Conservation (phyloP, 2,888 invertebrate genomes). For the Melinopterus prodromus region DNA sequence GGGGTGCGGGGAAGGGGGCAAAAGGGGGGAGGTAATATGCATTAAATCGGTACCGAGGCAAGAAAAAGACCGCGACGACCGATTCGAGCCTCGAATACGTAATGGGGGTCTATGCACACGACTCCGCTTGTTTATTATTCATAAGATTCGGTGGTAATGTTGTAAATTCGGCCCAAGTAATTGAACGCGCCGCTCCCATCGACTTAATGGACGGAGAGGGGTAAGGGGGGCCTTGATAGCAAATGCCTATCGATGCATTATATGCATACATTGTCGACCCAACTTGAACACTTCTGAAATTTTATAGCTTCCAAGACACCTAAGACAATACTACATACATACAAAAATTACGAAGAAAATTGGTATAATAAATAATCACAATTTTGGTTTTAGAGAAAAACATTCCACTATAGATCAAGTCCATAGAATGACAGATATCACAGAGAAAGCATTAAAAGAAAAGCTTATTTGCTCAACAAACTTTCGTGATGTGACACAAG, state of each 20-base stretch:
- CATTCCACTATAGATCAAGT: too few relatives aligned
- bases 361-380: too few relatives aligned
- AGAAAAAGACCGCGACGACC: slow-evolving; percentile 15
- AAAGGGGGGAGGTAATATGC: slow-evolving; percentile 24
- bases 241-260: slow-evolving; percentile 4
- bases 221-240: neutral
- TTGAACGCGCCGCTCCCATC: slow-evolving; percentile 24
- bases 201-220: slow-evolving; percentile 6
- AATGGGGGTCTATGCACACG: slow-evolving; percentile 21
- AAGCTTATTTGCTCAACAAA: too few relatives aligned
- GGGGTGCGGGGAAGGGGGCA: slow-evolving; percentile 13
- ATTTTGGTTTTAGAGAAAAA: too few relatives aligned
- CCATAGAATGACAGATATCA: too few relatives aligned
- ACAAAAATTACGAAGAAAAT: too few relatives aligned
- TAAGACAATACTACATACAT: too few relatives aligned
- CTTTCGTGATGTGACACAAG: too few relatives aligned
- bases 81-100: slow-evolving; percentile 25
- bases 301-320: neutral
- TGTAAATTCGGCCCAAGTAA: slow-evolving; percentile 27
- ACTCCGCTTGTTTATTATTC: slow-evolving; percentile 28
- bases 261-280: neutral
- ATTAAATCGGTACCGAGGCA: slow-evolving; percentile 13
- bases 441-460: too few relatives aligned
- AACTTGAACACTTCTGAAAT: neutral
- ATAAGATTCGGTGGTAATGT: slow-evolving; percentile 26